phyloP scores from a whole-genome alignment of 2,797 vertebrate genomes.

The Myoxocephalus aenaeus region DNA sequence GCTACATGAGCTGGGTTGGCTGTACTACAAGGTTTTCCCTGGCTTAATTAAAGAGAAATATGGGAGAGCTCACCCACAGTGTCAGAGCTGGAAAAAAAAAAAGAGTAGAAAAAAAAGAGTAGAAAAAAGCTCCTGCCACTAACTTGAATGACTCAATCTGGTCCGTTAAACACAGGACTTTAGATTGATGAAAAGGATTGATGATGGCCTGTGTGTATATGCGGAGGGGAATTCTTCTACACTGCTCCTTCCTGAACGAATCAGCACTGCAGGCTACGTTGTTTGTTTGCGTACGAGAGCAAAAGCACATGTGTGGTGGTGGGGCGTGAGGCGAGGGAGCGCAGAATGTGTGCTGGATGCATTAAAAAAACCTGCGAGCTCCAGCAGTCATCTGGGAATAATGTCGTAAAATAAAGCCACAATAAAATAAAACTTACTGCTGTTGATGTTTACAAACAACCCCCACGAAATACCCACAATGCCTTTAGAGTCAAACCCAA shows the following conservation, averaged over 20 bases:
- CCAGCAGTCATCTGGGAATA: constrained; percentile 80
- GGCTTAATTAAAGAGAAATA: constrained; percentile 87
- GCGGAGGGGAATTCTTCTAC: neutral
- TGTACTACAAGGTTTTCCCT: constrained; percentile 82
- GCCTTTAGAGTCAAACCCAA: constrained; percentile 56
- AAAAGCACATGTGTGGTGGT: constrained; percentile 48
- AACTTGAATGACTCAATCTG: constrained; percentile 72
- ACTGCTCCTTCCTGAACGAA: constrained; percentile 28
- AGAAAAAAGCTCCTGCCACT: constrained; percentile 57
- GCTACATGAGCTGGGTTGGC: constrained; percentile 84
- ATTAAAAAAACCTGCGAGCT: constrained; percentile 35
- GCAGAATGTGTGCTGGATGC: constrained; percentile 56
- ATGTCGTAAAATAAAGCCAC: constrained; percentile 79
- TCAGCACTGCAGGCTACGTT: constrained; percentile 47
- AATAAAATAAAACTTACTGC: constrained; percentile 77
- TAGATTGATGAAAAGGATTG: constrained; percentile 23
- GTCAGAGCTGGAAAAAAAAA: constrained; percentile 71
- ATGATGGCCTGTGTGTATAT: constrained; percentile 4
- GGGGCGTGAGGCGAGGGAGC: constrained; percentile 34
- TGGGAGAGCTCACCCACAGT: constrained; percentile 78
- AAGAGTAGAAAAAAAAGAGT: constrained; percentile 41
- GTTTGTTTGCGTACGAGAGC: constrained; percentile 66
- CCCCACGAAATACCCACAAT: constrained; percentile 62
- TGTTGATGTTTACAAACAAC: constrained; percentile 83
- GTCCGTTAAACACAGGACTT: constrained; percentile 43